phyloP scores from a whole-genome alignment of 2,888 invertebrate species.

The Xestia sexstrigata region DNA sequence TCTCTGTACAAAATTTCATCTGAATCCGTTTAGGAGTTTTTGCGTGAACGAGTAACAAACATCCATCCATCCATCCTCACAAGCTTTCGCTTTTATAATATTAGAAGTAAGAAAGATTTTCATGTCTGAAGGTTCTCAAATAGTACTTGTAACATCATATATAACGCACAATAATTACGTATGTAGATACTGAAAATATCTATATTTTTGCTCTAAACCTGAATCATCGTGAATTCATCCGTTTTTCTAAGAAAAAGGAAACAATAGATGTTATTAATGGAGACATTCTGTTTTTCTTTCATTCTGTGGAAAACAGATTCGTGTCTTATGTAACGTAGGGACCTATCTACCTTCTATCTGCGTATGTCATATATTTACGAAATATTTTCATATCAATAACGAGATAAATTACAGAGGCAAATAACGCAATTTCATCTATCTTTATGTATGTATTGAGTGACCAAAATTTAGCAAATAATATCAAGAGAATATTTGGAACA shows the following conservation, averaged over 20 bases:
- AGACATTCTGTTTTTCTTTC: conserved; percentile 22
- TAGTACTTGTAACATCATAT: not conserved
- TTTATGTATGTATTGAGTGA: not conserved
- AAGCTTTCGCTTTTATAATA: too few relatives aligned
- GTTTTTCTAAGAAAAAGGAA: conserved; percentile 24
- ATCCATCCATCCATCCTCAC: too few relatives aligned
- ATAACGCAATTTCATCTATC: not conserved
- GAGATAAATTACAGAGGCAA: not conserved
- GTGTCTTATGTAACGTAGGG: conserved; percentile 19
- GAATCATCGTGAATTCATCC: not conserved
- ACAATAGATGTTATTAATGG: conserved; percentile 3
- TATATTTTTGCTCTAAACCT: not conserved
- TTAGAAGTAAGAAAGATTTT: not conserved
- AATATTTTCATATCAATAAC: not conserved
- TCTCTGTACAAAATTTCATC: too few relatives aligned
- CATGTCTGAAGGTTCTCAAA: not conserved
- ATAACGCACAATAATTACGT: too few relatives aligned
- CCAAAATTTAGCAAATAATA: not conserved
- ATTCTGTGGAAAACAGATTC: not conserved
- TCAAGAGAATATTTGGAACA: not conserved
- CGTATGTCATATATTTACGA: not conserved
- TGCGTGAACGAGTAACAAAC: too few relatives aligned
- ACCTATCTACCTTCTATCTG: not conserved
- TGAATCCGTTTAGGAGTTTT: too few relatives aligned
- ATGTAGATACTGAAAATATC: not conserved